Conservation (phyloP, 2,888 invertebrate species). For the Monopis laevigella region DNA sequence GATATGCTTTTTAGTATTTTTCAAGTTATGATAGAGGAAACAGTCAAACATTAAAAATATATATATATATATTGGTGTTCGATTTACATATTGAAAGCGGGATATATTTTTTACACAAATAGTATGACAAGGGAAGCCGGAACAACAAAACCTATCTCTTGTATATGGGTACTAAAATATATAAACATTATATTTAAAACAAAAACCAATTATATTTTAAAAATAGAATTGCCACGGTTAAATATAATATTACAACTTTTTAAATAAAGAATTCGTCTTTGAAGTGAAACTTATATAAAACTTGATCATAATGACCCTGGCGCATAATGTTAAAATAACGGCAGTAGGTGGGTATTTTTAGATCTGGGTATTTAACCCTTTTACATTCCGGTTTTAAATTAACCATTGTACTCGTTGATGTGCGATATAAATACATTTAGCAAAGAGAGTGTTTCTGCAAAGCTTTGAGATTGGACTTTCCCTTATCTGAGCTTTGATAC, state of each 20-base stretch:
- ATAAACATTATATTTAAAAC: not conserved
- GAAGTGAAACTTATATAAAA: not conserved
- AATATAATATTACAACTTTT: not conserved
- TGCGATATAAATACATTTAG: too few species aligned
- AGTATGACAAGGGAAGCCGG: too few species aligned
- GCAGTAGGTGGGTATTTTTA: constrained; percentile 5
- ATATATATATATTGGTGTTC: too few species aligned
- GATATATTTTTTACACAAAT: too few species aligned
- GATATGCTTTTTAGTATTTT: too few species aligned
- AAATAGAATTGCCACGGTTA: not conserved
- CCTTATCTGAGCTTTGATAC: too few species aligned
- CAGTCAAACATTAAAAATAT: too few species aligned
- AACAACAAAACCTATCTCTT: not conserved
- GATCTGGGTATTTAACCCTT: constrained; percentile 9
- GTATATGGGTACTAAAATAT: not conserved
- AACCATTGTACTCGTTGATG: constrained; percentile 4
- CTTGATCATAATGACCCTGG: constrained; percentile 3
- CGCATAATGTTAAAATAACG: constrained; percentile 6
- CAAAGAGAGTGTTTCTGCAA: too few species aligned
- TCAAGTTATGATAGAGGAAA: too few species aligned
- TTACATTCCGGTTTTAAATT: constrained; percentile 8
- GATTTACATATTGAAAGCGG: too few species aligned
- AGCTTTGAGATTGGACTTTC: too few species aligned
- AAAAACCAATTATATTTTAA: not conserved
- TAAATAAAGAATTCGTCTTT: not conserved